Percentiles rank a stretch among this genome's conserved stretches.
Evolutionary conservation across 1,140 invertebrate species (phyloP).

Genomic region (Linepithema humile): DNA sequence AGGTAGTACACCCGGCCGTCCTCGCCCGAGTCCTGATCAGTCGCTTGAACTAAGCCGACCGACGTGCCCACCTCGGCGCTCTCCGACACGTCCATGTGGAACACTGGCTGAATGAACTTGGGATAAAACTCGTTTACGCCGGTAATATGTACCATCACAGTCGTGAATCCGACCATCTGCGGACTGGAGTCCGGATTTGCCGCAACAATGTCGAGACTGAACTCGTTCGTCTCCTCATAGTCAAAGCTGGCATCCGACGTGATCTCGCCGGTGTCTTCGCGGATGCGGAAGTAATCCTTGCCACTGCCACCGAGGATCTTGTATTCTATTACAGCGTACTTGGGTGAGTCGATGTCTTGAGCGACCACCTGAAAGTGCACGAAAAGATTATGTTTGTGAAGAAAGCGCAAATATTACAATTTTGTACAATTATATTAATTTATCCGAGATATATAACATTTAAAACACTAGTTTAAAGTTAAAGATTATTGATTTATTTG

Average conservation of each 20-base stretch:
- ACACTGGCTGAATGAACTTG: slow-evolving; percentile 95
- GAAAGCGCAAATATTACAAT: background rate
- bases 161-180: slow-evolving; percentile 90
- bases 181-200: slow-evolving; percentile 92
- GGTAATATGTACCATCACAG: slow-evolving; percentile 91
- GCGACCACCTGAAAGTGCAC: slow-evolving; percentile 86
- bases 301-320: slow-evolving; percentile 92
- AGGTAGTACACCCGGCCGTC: slow-evolving; percentile 97
- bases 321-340: slow-evolving; percentile 95
- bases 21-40: slow-evolving; percentile 95
- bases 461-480: no score
- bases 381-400: background rate
- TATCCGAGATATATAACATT: background rate
- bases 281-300: slow-evolving; percentile 91
- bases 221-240: slow-evolving; percentile 93
- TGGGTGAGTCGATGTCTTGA: slow-evolving; percentile 95
- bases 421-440: background rate
- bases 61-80: slow-evolving; percentile 94
- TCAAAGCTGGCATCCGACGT: slow-evolving; percentile 92
- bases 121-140: slow-evolving; percentile 97
- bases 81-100: slow-evolving; percentile 97
- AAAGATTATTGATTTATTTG: no score
- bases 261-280: slow-evolving; percentile 91
- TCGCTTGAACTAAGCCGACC: slow-evolving; percentile 94
- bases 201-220: slow-evolving; percentile 92